phyloP scores from a whole-genome alignment of 1,140 invertebrate genomes.

The Tetramorium alpestre region DNA sequence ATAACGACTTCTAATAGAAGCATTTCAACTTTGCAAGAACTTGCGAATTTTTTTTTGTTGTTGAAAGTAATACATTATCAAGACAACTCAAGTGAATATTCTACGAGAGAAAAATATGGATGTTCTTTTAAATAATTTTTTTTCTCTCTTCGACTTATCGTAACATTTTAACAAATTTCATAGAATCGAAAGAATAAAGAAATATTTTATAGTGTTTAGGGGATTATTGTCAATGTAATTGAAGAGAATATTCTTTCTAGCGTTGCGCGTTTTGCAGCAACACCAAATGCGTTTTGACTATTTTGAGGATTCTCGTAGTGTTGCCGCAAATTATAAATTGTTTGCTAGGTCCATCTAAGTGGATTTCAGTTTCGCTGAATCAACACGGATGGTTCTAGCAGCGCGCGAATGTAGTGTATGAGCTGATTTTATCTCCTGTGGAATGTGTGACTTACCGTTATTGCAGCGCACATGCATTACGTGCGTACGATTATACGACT shows the following conservation, averaged over 20 bases:
- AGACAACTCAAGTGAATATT: not conserved
- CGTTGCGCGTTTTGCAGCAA: conserved; percentile 76
- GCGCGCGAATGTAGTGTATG: conserved; percentile 76
- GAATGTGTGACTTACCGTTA: conserved; percentile 65
- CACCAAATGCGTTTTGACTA: conserved; percentile 4
- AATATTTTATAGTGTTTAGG: conserved; percentile 54
- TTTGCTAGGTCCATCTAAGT: conserved; percentile 71
- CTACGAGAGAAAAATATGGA: not conserved
- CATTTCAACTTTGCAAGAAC: not conserved
- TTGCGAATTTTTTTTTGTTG: not conserved
- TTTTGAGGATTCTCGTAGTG: conserved; percentile 37
- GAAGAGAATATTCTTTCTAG: conserved; percentile 55
- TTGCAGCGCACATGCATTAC: conserved; percentile 32
- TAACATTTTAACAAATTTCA: not conserved
- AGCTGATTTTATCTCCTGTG: conserved; percentile 59
- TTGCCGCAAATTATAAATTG: conserved; percentile 71
- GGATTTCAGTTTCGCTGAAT: conserved; percentile 3
- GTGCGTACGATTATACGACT: conserved; percentile 54
- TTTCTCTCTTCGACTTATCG: not conserved
- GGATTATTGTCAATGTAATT: conserved; percentile 55
- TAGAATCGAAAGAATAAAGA: not conserved
- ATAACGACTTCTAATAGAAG: conserved; percentile 15
- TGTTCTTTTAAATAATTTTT: conserved; percentile 9
- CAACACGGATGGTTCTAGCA: conserved; percentile 72
- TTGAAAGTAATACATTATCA: not conserved